Base-by-base conservation (phyloP, 2,888 invertebrate genomes). In the Euplexia lucipara region DNA sequence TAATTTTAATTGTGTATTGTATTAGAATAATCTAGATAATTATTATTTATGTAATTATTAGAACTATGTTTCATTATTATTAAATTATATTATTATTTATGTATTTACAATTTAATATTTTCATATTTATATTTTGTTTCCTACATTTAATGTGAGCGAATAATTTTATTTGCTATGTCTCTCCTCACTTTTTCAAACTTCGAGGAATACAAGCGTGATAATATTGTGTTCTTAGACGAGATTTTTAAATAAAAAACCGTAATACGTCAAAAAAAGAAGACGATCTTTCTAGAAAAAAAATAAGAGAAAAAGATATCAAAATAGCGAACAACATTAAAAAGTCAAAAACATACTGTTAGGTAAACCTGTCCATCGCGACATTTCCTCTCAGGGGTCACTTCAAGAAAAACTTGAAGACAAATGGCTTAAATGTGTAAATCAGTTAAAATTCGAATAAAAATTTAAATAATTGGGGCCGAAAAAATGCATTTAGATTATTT, bases 401-500 rank as follows among this genome's bases (percentile, higher is more conserved):
- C 22, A 34, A 42, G 53, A 51, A 64, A 44, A 47, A 47, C 63
- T 10, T 12, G n/a, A 47, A 70, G 56, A 72, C 14, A 72, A 44
- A 72, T 71, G 16, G 53, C 42, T n/a, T 22, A 14, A 48, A 78
- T 64, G 35, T 72, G 74, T 41, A 52, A 72, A 72, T 53, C 47
- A 26, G 9, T 7, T 35, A 34, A n/a, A 34, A n/a, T 9, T 41
- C 4, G 73, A 77, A 71, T 72, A 64, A 57, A 72, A 73, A 73
- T 73, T 65, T 73, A 49, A 64, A 72, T 78, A 57, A 78, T 44
- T 10, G 42, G 9, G n/a, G 5, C 16, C 22, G 78, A 72, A 78
- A 77, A 77, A 65, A 73, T 51, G 66, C 54, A 72, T 73, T 73
- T 44, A 53, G 48, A 78, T 57, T 53, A 49, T 39, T 78, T 78